These are phyloP conservation scores for Polypedilum vanderplanki DNA, from an alignment of 1,140 invertebrate genomes.

Conservation along the genomic window DNA sequence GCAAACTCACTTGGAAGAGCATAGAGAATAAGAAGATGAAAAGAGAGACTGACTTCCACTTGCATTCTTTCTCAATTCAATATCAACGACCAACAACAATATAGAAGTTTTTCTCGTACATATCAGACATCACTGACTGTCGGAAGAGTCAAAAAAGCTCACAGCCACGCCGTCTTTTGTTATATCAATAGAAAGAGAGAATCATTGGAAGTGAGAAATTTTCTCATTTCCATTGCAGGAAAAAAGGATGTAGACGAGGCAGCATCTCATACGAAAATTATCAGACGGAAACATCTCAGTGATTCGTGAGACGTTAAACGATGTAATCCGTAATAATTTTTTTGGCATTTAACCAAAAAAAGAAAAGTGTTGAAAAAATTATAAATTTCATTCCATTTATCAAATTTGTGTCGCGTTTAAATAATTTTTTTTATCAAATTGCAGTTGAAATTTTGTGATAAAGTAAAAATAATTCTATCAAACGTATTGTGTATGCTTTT, in stretches of 20 bases:
- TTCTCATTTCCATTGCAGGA: not conserved
- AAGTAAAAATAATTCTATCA: not conserved
- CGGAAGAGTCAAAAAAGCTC: too few relatives aligned
- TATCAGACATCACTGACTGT: not conserved
- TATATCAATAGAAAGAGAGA: not conserved
- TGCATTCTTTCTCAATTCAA: not conserved
- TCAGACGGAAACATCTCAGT: constrained; percentile 22
- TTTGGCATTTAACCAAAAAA: constrained; percentile 12
- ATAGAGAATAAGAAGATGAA: not conserved
- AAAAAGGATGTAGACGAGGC: not conserved
- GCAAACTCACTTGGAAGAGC: not conserved
- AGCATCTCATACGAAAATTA: not conserved
- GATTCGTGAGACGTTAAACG: constrained; percentile 23
- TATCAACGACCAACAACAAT: not conserved
- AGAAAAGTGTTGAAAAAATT: not conserved
- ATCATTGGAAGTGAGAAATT: not conserved
- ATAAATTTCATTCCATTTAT: too few relatives aligned
- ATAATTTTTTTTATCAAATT: not conserved
- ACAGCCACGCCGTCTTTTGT: constrained; percentile 9
- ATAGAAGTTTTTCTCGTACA: not conserved
- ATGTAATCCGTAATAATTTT: constrained; percentile 15
- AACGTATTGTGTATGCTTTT: too few relatives aligned
- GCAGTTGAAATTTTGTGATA: not conserved
- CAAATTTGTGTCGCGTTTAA: not conserved
- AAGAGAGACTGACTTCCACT: not conserved